Evolutionary conservation across 1,140 invertebrate genomes (phyloP), one percentile per base, ranked within the genome.

Genomic region (Condylostylus longicornis): DNA sequence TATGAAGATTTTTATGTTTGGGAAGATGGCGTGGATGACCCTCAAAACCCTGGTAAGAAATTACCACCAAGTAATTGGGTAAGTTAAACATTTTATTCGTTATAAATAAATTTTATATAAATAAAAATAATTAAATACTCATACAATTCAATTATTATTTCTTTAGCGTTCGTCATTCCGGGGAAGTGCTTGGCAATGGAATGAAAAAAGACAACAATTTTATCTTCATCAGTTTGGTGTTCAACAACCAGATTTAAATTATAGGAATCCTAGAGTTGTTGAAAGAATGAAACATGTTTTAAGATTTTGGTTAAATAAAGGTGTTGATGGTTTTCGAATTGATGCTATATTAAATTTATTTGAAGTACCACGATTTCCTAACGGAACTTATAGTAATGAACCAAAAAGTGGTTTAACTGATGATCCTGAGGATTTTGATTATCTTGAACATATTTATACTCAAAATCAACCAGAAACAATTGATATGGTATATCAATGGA

Each of bases 181-280:
- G 17, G 71, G 69, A 27, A 66, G 71, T 40, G 76, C 75, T 3
- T 83, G 80, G 80, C 62, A 66, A 41, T 81, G 66, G 48, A 69
- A 70, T 47, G 57, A 70, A 28, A 49, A 65, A 41, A 63, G 79
- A 36, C 57, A 69, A 15, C 69, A 80, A 55, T 84, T 68, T 48
- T 85, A 82, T 48, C 62, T 75, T 5, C 77, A 80, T 52, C 71
- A 77, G 43, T 80, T 78, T 48, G 57, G 66, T 0, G 54, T 55
- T 30, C 64, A 69, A 19, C 76, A 81, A 51, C 78, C 79, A 2
- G 79, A 83, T 47, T 61, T 83, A 7, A 82, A 82, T 58, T 76
- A 72, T 45, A 54, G 68, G n/a, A 71, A 72, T 50, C 48, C 58
- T 8, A 42, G 44, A 13, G 68, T 82, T 3, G 53, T 64, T 2